Conservation (phyloP, 2,888 invertebrate species). For the Byasa hedistus region DNA sequence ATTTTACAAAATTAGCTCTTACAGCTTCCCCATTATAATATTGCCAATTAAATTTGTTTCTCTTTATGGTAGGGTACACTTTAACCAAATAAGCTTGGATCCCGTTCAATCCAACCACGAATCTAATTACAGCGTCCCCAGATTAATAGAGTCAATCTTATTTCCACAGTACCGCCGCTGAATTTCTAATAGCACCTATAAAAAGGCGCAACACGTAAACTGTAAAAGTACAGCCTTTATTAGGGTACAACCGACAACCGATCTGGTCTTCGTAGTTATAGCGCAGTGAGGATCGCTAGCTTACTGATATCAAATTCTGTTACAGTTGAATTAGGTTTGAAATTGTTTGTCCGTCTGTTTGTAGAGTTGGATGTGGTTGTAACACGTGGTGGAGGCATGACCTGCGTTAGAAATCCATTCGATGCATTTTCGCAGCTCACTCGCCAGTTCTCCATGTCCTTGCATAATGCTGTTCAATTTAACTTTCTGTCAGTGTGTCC, state of each 20-base stretch:
- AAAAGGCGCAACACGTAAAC: constrained; percentile 22
- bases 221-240: constrained; percentile 23
- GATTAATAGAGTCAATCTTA: constrained; percentile 18
- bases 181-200: constrained; percentile 21
- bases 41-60: too few relatives aligned
- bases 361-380: background rate
- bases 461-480: constrained; percentile 10
- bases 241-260: constrained; percentile 22
- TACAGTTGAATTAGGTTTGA: background rate
- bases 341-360: constrained; percentile 8
- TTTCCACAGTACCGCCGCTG: constrained; percentile 15
- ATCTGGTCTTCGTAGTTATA: constrained; percentile 9
- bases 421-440: constrained; percentile 5
- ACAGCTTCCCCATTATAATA: too few relatives aligned
- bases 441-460: background rate
- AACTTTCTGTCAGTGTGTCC: background rate
- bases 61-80: background rate
- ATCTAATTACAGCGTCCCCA: background rate
- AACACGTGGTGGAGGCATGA: constrained; percentile 19
- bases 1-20: too few relatives aligned
- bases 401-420: constrained; percentile 2
- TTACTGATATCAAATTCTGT: background rate
- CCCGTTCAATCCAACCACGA: constrained; percentile 2
- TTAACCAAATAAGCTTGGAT: background rate
- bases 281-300: background rate